Percentiles rank a stretch among this genome's conserved stretches.
phyloP scores from a whole-genome alignment of 2,797 vertebrate genomes.

The Ciconia nigra region DNA sequence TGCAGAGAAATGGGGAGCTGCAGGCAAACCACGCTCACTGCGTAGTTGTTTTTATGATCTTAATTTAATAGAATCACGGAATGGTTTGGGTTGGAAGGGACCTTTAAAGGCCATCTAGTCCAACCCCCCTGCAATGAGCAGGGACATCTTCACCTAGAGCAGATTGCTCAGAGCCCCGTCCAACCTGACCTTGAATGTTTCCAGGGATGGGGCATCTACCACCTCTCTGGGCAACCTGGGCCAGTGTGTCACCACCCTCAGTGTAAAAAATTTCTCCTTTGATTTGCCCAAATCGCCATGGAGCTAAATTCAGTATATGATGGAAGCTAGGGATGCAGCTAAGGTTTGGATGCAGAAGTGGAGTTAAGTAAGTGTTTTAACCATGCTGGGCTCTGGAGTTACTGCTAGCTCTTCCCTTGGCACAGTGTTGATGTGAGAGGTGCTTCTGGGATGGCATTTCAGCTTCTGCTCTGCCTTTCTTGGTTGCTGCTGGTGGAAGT shows the following conservation, averaged over 20 bases:
- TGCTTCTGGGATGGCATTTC: not conserved
- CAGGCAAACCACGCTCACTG: not conserved
- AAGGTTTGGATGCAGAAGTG: not conserved
- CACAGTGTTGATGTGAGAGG: not conserved
- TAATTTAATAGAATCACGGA: not conserved
- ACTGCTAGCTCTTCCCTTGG: not conserved
- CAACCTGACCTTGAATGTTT: not conserved
- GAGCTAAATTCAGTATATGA: not conserved
- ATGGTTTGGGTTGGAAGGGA: not conserved
- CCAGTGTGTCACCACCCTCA: not conserved
- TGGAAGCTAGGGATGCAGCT: not conserved
- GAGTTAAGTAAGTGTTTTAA: not conserved
- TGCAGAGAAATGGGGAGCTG: not conserved
- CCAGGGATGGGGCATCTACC: not conserved
- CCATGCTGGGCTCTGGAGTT: not conserved
- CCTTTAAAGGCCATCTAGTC: not conserved
- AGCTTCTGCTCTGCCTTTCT: not conserved
- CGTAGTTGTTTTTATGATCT: not conserved
- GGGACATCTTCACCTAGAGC: not conserved
- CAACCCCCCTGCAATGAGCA: fast-evolving
- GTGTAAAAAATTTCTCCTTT: not conserved
- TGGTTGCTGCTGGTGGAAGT: not conserved
- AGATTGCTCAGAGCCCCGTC: not conserved
- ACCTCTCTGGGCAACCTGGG: not conserved
- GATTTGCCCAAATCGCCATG: fast-evolving